phyloP scores from a whole-genome alignment of 2,113 vertebrate genomes.

The Mellivora capensis region DNA sequence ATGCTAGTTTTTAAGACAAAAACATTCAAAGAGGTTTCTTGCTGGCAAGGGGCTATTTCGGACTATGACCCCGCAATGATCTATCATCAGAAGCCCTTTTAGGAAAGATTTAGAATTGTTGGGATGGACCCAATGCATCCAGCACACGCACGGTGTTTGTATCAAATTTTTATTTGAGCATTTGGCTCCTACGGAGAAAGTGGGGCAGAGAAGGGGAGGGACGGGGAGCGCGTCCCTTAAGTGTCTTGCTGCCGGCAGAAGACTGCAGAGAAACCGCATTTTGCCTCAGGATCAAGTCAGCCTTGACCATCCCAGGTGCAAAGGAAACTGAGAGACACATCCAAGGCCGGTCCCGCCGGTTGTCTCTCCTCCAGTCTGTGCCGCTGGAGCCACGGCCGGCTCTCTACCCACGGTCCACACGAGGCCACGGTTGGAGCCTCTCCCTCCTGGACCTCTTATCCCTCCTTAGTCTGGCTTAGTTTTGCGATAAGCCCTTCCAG shows the following conservation, averaged over 20 bases:
- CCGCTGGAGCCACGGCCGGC: not conserved
- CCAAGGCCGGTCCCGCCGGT: not conserved
- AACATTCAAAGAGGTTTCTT: not conserved
- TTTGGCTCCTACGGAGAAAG: conserved; percentile 9
- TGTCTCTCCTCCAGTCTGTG: too few species aligned
- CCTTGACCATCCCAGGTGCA: not conserved
- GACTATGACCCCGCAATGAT: not conserved
- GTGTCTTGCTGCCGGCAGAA: not conserved
- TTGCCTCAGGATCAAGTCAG: not conserved
- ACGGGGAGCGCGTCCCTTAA: not conserved
- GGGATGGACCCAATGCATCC: not conserved
- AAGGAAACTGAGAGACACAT: not conserved
- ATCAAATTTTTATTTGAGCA: not conserved
- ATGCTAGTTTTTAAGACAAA: not conserved
- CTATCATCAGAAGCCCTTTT: not conserved
- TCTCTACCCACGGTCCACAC: not conserved
- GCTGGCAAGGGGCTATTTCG: not conserved
- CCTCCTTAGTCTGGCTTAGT: not conserved
- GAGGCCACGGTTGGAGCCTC: not conserved
- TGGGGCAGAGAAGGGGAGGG: not conserved
- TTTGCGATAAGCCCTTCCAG: not conserved
- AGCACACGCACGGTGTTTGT: not conserved
- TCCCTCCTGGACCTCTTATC: not conserved
- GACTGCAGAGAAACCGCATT: not conserved
- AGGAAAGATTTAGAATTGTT: not conserved